Base-by-base conservation (phyloP, 2,113 vertebrate genomes). In the Oplegnathus fasciatus region DNA sequence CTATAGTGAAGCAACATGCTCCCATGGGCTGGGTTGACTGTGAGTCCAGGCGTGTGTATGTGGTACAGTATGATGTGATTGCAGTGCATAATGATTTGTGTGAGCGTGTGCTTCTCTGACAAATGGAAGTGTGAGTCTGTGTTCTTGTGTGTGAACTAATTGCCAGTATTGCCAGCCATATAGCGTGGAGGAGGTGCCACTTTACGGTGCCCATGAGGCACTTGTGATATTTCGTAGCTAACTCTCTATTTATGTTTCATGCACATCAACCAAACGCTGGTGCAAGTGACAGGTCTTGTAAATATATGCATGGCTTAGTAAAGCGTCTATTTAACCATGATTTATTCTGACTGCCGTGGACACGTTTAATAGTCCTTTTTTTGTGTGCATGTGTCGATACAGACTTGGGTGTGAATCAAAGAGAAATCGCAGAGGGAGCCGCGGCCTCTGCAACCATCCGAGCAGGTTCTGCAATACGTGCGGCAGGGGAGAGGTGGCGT, bases 401-500 rank as follows among this genome's bases (percentile, higher is more conserved):
- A 78, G 42, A 57, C 69, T 58, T 72, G 54, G 54, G 57, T 65
- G 55, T 60, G 68, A 88, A 79, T 86, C 75, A 83, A 70, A 86
- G 84, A 37, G 20, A 71, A 86, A 55, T 32, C 48, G 24, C 64
- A 24, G 60, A 71, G 88, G 69, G 74, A 87, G 17, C 24, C 5
- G 9, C 2, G 9, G 65, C 77, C 57, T 85, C 77, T 64, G 65
- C 80, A 82, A 77, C 78, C 48, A 57, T 78, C 84, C 66, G 80
- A 89, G 60, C n/a, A 57, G 80, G 18, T 20, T 86, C 65, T 79
- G 77, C 80, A 83, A 71, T 86, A 60, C 67, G 70, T 83, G 66
- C 85, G 54, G 75, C 58, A 40, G 54, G 48, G 73, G 78, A 88
- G 76, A 87, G 88, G 81, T 86, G 84, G 30, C 7, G 14, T 83